phyloP scores from a whole-genome alignment of 2,113 vertebrate species.

The Dendrocopos noguchii region DNA sequence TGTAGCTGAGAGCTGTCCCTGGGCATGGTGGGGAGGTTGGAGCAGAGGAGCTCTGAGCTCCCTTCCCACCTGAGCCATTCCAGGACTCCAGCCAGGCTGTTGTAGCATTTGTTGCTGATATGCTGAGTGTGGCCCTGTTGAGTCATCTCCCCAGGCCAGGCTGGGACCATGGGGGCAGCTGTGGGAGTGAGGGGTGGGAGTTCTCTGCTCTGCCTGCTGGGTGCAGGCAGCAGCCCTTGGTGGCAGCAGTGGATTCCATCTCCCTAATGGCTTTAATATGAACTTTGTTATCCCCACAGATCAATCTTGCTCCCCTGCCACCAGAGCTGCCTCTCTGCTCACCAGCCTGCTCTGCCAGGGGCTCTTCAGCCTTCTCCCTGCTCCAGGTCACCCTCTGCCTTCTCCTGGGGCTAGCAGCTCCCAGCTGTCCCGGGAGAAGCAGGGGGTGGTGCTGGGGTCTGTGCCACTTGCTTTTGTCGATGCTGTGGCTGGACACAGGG shows the following conservation, averaged over 20 bases:
- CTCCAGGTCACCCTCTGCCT: fast-evolving
- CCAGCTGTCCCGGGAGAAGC: neutral
- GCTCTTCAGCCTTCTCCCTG: neutral
- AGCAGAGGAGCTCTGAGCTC: too few species aligned
- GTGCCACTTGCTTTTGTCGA: fast-evolving
- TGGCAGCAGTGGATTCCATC: slow-evolving; percentile 18
- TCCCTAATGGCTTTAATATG: slow-evolving; percentile 42
- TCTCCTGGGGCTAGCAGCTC: neutral
- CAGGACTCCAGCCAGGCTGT: too few species aligned
- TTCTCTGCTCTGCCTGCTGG: neutral
- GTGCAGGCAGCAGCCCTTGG: neutral
- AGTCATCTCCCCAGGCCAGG: neutral
- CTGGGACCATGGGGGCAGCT: neutral
- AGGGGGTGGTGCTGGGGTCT: neutral
- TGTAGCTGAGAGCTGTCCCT: too few species aligned
- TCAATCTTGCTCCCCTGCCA: neutral
- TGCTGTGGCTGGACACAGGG: neutral
- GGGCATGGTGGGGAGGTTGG: too few species aligned
- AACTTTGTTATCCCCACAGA: slow-evolving; percentile 46
- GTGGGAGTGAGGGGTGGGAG: neutral
- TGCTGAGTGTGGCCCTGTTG: neutral
- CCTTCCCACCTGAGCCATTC: too few species aligned
- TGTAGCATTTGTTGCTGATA: fast-evolving
- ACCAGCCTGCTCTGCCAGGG: neutral
- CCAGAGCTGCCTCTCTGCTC: neutral